Evolutionary conservation across 2,888 invertebrate genomes (phyloP), one percentile per base, ranked within the genome.

Genomic region (Microctonus hyperodae): DNA sequence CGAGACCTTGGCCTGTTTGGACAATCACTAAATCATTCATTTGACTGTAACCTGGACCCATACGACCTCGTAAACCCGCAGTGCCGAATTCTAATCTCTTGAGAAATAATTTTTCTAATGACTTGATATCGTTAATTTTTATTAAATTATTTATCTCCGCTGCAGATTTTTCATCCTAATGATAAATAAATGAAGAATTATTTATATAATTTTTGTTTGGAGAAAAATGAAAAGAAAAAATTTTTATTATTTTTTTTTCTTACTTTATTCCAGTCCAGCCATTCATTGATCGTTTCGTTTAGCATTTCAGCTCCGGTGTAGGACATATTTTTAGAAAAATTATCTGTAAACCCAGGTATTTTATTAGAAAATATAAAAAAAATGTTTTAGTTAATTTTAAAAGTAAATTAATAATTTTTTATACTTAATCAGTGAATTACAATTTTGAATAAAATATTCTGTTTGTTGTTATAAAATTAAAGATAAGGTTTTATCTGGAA

Each of bases 1-100:
- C 88, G 5, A 98, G 83, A 0, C 97, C 98, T 88, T 98, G 96
- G 1, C 92, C 92, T 1, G 97, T 96, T 86, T 99, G 99, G 58
- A 99, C 88, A 69, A 97, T 91, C 0, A 97, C 94, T 53, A 99
- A 88, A 84, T 99, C 98, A 84, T 99, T 99, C 94, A 99, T 95
- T 71, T 92, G 91, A 72, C 89, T 90, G 84, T 93, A 97, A 0
- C 99, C 99, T 16, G 96, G 92, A 20, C 91, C 93, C 98, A 99
- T 98, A 71, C 88, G 88, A 0, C 93, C 96, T 71, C 99, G 89
- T 35, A 99, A 86, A 0, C 98, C 97, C 0, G 97, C 97, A 0
- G 97, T 98, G 20, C 97, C 97, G 84, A 97, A 97, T 76, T 89
- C 86, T 75, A 96, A 87, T 7, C 97, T 88, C 6, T 86, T 84